A percentile compares a stretch with the other conserved stretches of the same genome.
Conservation (phyloP, 2,113 vertebrate genomes). For the Neodontobutis hainanensis region DNA sequence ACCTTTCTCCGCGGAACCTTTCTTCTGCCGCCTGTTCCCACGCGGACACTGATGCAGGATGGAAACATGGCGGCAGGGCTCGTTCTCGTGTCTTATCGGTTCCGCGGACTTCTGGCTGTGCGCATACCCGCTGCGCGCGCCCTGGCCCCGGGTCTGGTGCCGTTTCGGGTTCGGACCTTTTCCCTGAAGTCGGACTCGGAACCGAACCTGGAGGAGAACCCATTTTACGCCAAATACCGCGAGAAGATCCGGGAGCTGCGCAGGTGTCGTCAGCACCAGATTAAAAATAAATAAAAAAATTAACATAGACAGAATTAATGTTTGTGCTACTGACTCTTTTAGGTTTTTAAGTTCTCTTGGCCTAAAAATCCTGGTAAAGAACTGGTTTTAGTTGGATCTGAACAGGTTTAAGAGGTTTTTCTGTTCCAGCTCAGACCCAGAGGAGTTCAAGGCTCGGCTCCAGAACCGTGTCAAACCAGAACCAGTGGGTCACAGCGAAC, state of each 20-base stretch:
- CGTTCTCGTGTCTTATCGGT: slow-evolving; percentile 82
- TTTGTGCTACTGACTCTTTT: too few species aligned
- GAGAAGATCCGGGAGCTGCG: slow-evolving; percentile 89
- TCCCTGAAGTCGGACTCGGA: slow-evolving; percentile 71
- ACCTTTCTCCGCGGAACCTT: slow-evolving; percentile 28
- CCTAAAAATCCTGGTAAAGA: too few species aligned
- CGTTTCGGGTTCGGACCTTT: slow-evolving; percentile 81
- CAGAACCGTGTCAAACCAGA: slow-evolving; percentile 82
- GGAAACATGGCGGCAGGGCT: slow-evolving; percentile 79
- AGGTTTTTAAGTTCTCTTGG: too few species aligned
- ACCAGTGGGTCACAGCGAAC: slow-evolving; percentile 84
- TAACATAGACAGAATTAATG: too few species aligned
- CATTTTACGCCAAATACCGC: slow-evolving; percentile 87
- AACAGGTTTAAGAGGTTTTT: too few species aligned
- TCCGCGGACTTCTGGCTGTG: slow-evolving; percentile 83
- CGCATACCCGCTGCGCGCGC: slow-evolving; percentile 77
- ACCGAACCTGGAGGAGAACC: slow-evolving; percentile 84
- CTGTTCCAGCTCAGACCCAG: slow-evolving; percentile 83
- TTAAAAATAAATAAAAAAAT: too few species aligned
- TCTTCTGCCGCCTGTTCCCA: not conserved
- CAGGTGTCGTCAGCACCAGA: too few species aligned
- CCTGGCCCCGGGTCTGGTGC: slow-evolving; percentile 81
- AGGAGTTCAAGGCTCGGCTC: slow-evolving; percentile 84
- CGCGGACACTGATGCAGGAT: slow-evolving; percentile 75
- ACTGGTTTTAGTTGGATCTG: too few species aligned